Evolutionary conservation across 23 tunicate genomes (phyloP).

Genomic region (Aplidium turbinatum): DNA sequence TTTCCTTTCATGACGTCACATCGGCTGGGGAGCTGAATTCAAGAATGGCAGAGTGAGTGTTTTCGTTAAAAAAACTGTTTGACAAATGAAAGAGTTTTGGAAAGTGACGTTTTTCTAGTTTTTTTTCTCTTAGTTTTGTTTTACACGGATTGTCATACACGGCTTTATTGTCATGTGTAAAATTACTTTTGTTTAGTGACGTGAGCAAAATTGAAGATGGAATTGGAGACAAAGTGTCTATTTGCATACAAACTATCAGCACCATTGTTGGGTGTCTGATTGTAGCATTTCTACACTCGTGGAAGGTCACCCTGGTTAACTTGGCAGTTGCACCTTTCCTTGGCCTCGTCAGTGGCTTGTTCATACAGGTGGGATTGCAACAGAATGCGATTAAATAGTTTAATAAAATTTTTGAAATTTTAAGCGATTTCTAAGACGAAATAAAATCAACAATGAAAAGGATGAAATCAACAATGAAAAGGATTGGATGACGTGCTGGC

Average conservation of each 20-base stretch:
- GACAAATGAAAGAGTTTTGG: too few relatives aligned
- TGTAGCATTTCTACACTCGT: conserved; percentile 46
- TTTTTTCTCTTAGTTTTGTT: too few relatives aligned
- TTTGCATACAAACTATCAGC: conserved; percentile 23
- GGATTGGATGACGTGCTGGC: too few relatives aligned
- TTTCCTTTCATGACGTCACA: conserved; percentile 45
- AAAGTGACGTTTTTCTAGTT: too few relatives aligned
- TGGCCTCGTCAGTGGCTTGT: conserved; percentile 14
- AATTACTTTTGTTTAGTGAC: conserved; percentile 16
- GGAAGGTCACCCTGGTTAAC: conserved; percentile 47
- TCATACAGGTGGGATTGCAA: conserved; percentile 40
- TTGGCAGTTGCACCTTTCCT: conserved; percentile 43
- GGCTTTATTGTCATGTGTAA: not conserved
- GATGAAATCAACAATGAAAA: too few relatives aligned
- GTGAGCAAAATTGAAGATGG: conserved; percentile 56
- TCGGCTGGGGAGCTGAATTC: conserved; percentile 49
- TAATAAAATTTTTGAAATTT: too few relatives aligned
- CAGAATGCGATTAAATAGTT: too few relatives aligned
- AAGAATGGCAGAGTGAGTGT: conserved; percentile 50
- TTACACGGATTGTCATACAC: not conserved
- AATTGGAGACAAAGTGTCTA: conserved; percentile 52
- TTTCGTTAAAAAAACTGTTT: too few relatives aligned
- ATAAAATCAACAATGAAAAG: too few relatives aligned
- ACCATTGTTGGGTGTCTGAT: conserved; percentile 37
- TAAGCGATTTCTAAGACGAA: too few relatives aligned